Evolutionary conservation across 2,797 vertebrate genomes (phyloP), one percentile per base, ranked within the genome.

Genomic region (Hemitrygon akajei): DNA sequence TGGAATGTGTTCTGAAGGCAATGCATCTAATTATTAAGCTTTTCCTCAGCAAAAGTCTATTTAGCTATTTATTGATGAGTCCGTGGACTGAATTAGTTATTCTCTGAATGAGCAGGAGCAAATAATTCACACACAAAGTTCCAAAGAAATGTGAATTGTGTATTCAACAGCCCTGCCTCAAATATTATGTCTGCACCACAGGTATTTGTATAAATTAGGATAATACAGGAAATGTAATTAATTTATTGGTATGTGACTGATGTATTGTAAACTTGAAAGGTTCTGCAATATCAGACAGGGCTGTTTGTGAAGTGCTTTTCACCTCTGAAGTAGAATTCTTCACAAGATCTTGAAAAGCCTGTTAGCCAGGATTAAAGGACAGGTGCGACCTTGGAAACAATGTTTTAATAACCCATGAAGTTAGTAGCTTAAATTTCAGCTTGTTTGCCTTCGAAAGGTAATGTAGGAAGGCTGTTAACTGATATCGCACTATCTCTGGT

Each of bases 191-290:
- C 75, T 89, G 84, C 60, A 66, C 84, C 84, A 89, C 84, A 89
- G 69, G 71, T 40, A 25, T 81, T 40, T 69, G 40, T 92, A 75
- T 75, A 92, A 92, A 73, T 73, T 25, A 91, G 69, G 60, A 89
- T 87, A 47, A 92, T 73, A 40, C 69, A 56, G 75, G 71, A 92
- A 91, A 75, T 56, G 69, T 73, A 75, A 92, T 92, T 92, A 92
- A 75, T 73, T 75, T 92, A 73, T 75, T 75, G 71, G 34, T 7
- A 56, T 47, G 34, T 92, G 91, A 47, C 91, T 30, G 91, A 92
- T 71, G 2, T 56, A 30, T 75, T 73, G 47, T 47, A 47, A 92
- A 92, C 40, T 75, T 56, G 69, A 92, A 75, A 37, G 37, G 71
- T 37, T 92, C 66, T 3, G 11, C 40, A 27, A 92, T 92, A 75